These are phyloP conservation scores for Callyntrura guangdongensis DNA, from an alignment of 2,888 invertebrate species.

Conservation along the genomic window DNA sequence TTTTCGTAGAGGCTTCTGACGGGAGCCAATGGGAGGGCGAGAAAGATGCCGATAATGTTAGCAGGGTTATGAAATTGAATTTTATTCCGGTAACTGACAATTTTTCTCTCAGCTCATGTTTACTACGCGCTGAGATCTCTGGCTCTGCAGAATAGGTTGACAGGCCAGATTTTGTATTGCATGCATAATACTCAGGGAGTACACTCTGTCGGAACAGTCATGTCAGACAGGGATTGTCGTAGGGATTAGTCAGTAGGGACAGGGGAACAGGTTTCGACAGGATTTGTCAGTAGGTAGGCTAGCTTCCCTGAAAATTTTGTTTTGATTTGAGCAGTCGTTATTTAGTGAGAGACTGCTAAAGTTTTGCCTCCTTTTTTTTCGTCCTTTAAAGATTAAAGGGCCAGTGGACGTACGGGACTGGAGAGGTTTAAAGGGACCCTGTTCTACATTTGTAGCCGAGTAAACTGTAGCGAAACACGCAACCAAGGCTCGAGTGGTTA, in stretches of 20 bases:
- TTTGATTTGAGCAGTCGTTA: not conserved
- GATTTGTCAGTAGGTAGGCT: constrained; percentile 63
- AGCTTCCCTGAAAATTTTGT: constrained; percentile 53
- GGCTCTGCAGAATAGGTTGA: constrained; percentile 46
- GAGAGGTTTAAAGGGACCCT: constrained; percentile 73
- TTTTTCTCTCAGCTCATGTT: constrained; percentile 74
- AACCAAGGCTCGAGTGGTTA: constrained; percentile 46
- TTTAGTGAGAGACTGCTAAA: constrained; percentile 34
- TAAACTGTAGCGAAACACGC: not conserved
- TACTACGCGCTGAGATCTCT: constrained; percentile 40
- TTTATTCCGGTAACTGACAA: constrained; percentile 81
- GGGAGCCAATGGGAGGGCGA: constrained; percentile 62
- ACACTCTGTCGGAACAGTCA: constrained; percentile 62
- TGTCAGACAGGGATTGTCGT: constrained; percentile 68
- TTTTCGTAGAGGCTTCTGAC: constrained; percentile 46
- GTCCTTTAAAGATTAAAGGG: constrained; percentile 80
- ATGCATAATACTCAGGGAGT: constrained; percentile 52
- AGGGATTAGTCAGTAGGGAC: constrained; percentile 71
- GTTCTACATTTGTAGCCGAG: no score
- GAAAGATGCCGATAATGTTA: constrained; percentile 44
- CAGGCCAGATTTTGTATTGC: constrained; percentile 52
- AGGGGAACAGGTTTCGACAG: constrained; percentile 71
- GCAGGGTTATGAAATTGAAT: constrained; percentile 71
- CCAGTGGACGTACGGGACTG: constrained; percentile 18
- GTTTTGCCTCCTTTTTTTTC: constrained; percentile 74